These are phyloP conservation scores for Idris sp. DNA, from an alignment of 1,140 invertebrate species.

Conservation along the genomic window DNA sequence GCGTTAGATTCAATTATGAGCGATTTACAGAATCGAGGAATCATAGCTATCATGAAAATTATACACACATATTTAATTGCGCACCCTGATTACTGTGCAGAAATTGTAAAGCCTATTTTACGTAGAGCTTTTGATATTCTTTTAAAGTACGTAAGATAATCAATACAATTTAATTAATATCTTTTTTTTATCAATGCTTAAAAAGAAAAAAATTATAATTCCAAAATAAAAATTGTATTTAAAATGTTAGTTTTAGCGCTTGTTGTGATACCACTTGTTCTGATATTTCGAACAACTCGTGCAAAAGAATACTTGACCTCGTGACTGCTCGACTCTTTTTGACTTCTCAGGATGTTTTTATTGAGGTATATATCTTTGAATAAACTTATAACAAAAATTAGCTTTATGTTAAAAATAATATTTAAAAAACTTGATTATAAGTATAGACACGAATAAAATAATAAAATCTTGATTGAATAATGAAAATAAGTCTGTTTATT, in stretches of 20 bases:
- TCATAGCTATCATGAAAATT: conserved; percentile 85
- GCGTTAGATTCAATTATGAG: conserved; percentile 84
- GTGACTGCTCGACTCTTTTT: conserved; percentile 12
- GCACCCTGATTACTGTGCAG: conserved; percentile 81
- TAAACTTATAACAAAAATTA: too few relatives aligned
- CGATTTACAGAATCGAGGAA: conserved; percentile 89
- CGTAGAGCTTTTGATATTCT: conserved; percentile 83
- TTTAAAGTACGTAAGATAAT: too few relatives aligned
- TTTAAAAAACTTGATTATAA: too few relatives aligned
- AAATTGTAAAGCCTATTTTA: conserved; percentile 83
- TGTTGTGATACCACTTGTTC: too few relatives aligned
- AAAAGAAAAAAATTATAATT: conserved; percentile 2
- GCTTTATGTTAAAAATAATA: too few relatives aligned
- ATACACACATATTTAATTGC: conserved; percentile 85
- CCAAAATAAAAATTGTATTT: not conserved
- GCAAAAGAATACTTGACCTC: not conserved
- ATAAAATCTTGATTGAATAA: too few relatives aligned
- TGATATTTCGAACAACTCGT: too few relatives aligned
- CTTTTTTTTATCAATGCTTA: not conserved
- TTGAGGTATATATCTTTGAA: conserved; percentile 39
- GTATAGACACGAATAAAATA: too few relatives aligned
- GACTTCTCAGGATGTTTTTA: conserved; percentile 28
- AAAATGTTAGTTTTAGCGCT: conserved; percentile 18
- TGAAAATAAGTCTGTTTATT: too few relatives aligned
- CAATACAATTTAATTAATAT: conserved; percentile 65